Evolutionary conservation across 2,797 vertebrate genomes (phyloP).

Genomic region (Petrocephalus sullivani): DNA sequence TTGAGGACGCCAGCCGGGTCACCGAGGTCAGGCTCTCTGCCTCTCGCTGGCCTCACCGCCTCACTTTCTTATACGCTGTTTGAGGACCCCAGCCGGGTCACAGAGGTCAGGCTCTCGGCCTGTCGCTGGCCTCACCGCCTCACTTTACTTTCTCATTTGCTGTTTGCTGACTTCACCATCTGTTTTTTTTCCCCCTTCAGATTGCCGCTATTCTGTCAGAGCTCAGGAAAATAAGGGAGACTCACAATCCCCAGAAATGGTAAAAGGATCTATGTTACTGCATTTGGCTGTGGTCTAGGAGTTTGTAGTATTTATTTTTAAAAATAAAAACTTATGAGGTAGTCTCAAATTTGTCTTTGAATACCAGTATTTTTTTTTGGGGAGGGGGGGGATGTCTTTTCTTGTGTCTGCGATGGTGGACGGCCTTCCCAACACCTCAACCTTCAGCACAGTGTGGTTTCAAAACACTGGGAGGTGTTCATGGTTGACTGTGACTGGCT

Average conservation of each 20-base stretch:
- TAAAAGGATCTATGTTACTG: conserved; percentile 39
- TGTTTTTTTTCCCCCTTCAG: conserved; percentile 48
- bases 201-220: conserved; percentile 74
- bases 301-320: neutral
- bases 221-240: conserved; percentile 64
- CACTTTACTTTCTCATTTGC: neutral
- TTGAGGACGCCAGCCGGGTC: neutral
- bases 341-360: neutral
- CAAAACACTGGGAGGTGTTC: neutral
- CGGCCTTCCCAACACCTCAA: neutral
- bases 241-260: conserved; percentile 74
- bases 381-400: neutral
- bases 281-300: neutral
- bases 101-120: no score
- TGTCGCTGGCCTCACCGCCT: neutral
- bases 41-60: neutral
- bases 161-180: neutral
- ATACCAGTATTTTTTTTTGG: neutral
- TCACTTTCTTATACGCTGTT: neutral
- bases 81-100: neutral
- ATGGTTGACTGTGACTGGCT: neutral
- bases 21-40: neutral
- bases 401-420: neutral
- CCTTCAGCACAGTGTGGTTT: neutral
- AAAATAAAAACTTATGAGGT: neutral